A percentile compares a stretch with the other conserved stretches of the same genome.
These are phyloP conservation scores for Catalaphyllia jardinei DNA, from an alignment of 64 coral and sea anemone genomes.

Conservation along the genomic window DNA sequence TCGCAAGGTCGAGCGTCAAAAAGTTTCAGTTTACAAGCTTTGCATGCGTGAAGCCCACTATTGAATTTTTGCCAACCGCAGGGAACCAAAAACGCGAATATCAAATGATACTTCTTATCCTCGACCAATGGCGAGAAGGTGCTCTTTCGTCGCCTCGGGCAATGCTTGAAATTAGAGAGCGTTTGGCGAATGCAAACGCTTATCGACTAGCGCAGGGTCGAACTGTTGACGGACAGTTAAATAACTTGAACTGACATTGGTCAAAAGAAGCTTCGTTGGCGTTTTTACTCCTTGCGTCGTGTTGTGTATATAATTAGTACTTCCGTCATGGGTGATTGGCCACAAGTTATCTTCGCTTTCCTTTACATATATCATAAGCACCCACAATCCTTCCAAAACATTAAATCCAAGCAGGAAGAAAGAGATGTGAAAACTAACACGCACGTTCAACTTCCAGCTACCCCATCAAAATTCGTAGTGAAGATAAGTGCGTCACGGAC, in stretches of 20 bases:
- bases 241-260: background rate
- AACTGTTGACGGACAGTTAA: slow-evolving; percentile 23
- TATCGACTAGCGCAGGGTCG: slow-evolving; percentile 3
- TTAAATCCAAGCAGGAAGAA: background rate
- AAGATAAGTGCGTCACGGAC: too few species aligned
- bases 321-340: background rate
- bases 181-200: background rate
- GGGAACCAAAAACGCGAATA: slow-evolving; percentile 33
- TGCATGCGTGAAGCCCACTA: slow-evolving; percentile 61
- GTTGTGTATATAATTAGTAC: background rate
- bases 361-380: background rate
- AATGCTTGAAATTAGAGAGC: slow-evolving; percentile 22
- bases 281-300: background rate
- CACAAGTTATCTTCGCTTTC: background rate
- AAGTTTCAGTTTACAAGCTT: slow-evolving; percentile 77
- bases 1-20: background rate
- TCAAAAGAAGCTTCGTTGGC: background rate
- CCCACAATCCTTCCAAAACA: background rate
- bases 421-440: background rate
- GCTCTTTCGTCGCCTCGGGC: slow-evolving; percentile 12
- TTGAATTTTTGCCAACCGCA: slow-evolving; percentile 56
- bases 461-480: background rate
- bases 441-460: background rate
- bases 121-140: slow-evolving; percentile 6
- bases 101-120: slow-evolving; percentile 1